Conservation (phyloP, 2,113 vertebrate species). For the Aphelocoma coerulescens region DNA sequence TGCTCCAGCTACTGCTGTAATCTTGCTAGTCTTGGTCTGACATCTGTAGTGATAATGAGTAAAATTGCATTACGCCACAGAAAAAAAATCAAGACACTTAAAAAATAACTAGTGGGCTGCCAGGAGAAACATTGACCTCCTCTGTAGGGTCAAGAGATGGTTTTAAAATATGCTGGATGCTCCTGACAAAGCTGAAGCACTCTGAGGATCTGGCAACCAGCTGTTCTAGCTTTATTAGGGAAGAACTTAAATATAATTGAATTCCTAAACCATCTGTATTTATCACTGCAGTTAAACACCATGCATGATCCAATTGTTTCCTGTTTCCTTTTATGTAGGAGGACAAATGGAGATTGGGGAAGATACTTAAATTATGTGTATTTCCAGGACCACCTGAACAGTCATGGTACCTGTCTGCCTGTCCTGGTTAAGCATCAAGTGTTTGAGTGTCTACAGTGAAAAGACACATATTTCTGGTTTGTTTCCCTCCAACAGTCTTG, state of each 20-base stretch:
- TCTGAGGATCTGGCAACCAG: conserved; percentile 76
- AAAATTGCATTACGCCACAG: conserved; percentile 76
- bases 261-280: conserved; percentile 62
- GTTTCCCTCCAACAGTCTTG: not conserved
- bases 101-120: conserved; percentile 72
- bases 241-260: conserved; percentile 68
- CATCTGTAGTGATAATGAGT: conserved; percentile 81
- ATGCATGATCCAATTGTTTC: not conserved
- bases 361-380: not conserved
- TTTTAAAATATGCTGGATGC: conserved; percentile 73
- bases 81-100: conserved; percentile 75
- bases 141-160: conserved; percentile 73
- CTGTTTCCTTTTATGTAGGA: conserved; percentile 1
- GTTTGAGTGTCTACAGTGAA: not conserved
- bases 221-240: conserved; percentile 76
- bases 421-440: not conserved
- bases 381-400: not conserved
- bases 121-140: conserved; percentile 75
- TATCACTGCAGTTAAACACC: conserved; percentile 38
- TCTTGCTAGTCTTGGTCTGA: conserved; percentile 66
- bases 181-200: conserved; percentile 62
- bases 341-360: not conserved
- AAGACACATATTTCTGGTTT: not conserved
- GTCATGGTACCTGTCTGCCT: not conserved
- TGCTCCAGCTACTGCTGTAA: conserved; percentile 72